Conservation (phyloP, 1,140 invertebrate species). For the Aradophagus sp. region DNA sequence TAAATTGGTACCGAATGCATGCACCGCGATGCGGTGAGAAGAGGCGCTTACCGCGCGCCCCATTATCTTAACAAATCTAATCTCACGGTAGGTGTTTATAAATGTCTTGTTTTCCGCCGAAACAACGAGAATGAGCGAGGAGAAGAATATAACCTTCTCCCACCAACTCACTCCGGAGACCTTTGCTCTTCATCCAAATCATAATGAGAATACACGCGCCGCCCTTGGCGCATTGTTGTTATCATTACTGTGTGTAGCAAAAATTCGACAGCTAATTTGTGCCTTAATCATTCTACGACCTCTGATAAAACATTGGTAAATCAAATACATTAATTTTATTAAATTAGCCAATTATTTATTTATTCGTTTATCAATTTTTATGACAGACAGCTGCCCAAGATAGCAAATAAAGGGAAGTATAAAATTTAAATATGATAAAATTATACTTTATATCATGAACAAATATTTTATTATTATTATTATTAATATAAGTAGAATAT, state of each 20-base stretch:
- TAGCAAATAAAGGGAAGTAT: too few species aligned
- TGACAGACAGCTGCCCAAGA: too few species aligned
- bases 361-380: too few species aligned
- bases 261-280: background rate
- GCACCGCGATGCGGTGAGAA: constrained; percentile 57
- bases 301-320: too few species aligned
- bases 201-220: constrained; percentile 56
- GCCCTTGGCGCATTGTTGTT: constrained; percentile 5
- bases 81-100: constrained; percentile 74
- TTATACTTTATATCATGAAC: too few species aligned
- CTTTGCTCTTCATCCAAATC: constrained; percentile 54
- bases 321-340: too few species aligned
- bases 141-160: too few species aligned
- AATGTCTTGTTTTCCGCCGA: constrained; percentile 74
- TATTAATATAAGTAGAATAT: too few species aligned
- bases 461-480: too few species aligned
- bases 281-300: too few species aligned
- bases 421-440: too few species aligned
- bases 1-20: constrained; percentile 65
- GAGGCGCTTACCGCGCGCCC: constrained; percentile 65
- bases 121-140: constrained; percentile 55
- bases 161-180: constrained; percentile 22
- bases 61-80: constrained; percentile 77
- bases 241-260: constrained; percentile 6
- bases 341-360: too few species aligned